phyloP scores from a whole-genome alignment of 2,113 vertebrate species.

The Festucalex cinctus region DNA sequence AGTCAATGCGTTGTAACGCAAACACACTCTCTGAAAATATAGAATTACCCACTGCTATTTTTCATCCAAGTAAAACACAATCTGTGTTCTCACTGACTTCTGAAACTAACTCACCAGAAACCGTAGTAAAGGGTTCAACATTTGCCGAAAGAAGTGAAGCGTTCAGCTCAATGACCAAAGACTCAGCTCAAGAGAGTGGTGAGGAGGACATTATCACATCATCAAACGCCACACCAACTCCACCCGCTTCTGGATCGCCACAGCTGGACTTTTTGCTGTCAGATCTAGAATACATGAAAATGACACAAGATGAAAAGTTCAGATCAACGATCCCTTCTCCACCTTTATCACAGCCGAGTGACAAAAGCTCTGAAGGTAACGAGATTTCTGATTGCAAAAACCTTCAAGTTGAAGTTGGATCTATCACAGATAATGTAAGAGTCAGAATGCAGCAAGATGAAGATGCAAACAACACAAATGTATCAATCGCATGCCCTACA shows the following conservation, averaged over 20 bases:
- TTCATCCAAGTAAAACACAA: conserved; percentile 32
- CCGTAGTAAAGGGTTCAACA: conserved; percentile 5
- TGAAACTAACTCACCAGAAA: conserved; percentile 13
- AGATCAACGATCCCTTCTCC: conserved; percentile 20
- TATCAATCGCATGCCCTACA: not conserved
- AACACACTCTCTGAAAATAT: conserved; percentile 22
- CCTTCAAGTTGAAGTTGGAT: conserved; percentile 20
- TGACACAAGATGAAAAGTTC: conserved; percentile 15
- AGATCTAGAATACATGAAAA: conserved; percentile 50
- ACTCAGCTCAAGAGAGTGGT: conserved; percentile 13
- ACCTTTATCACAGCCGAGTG: conserved; percentile 18
- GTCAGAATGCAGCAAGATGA: conserved; percentile 1
- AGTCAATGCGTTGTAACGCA: conserved; percentile 15
- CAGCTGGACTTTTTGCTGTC: conserved; percentile 49
- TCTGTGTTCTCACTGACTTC: conserved; percentile 16
- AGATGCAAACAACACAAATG: conserved; percentile 7
- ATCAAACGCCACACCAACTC: conserved; percentile 22
- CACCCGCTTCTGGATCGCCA: conserved; percentile 36
- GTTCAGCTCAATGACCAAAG: not conserved
- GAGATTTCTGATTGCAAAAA: conserved; percentile 28
- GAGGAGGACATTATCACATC: conserved; percentile 25
- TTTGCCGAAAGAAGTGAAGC: conserved; percentile 18
- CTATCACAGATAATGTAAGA: conserved; percentile 1
- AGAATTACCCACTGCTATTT: conserved; percentile 24
- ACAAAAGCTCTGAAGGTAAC: conserved; percentile 18